Evolutionary conservation across 2,888 invertebrate genomes (phyloP), one percentile per base, ranked within the genome.

Genomic region (Dryococelus australis): DNA sequence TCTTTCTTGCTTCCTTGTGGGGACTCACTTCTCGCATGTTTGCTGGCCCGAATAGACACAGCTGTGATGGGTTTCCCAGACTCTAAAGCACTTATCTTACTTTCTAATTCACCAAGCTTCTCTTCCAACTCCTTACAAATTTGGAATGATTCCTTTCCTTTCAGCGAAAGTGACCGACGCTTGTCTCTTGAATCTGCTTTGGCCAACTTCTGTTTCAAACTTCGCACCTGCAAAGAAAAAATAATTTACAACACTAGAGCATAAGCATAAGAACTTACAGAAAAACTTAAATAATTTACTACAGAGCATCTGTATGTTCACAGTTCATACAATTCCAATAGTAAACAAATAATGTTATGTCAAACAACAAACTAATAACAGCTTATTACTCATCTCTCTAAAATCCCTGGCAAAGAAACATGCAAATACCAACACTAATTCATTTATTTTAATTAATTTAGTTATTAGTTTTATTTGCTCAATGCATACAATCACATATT

Each of bases 91-190:
- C 95, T 94, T 85, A 97, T 96, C 93, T 97, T 97, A 86, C 94
- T 95, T 92, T 97, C 97, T 88, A 97, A 92, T 91, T 97, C 96
- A n/a, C 94, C 94, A 84, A 97, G 93, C 92, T 97, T 97, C 89
- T 96, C 96, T 92, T 98, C 98, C 27, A 98, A 94, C 92, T 97
- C 97, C 92, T 97, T 97, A 24, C 96, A 96, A 84, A 97, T 94
- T 13, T 96, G 95, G 90, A 97, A 94, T 51, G 96, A 96, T 92
- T 97, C 97, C 89, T 96, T 94, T 12, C 97, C 97, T 92, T 97
- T 97, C 83, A 98, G 93, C 0, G 97, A 97, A 35, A 97, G 93
- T 78, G 97, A 97, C 89, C 97, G 94, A 89, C 97, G 93, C 90
- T 97, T 96, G 90, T 96, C 96, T 90, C 96, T 94, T 0, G 95